phyloP scores from a whole-genome alignment of 2,113 vertebrate species.

The Formicarius rufipectus region DNA sequence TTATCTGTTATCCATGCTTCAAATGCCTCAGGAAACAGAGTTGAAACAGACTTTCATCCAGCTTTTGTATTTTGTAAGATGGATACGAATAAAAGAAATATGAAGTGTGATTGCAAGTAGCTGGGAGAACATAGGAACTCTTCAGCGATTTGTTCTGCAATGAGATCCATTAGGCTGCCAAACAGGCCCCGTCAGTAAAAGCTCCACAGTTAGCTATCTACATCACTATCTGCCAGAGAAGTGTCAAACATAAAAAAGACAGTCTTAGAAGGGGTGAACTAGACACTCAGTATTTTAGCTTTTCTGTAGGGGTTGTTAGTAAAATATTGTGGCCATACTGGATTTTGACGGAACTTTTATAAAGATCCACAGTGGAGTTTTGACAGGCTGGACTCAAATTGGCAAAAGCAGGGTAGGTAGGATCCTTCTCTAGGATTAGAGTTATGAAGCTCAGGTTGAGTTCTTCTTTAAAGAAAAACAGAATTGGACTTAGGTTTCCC shows the following conservation, averaged over 20 bases:
- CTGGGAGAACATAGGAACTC: not conserved
- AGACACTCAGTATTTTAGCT: not conserved
- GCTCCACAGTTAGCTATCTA: not conserved
- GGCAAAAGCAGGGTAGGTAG: not conserved
- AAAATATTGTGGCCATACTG: not conserved
- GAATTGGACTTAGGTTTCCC: not conserved
- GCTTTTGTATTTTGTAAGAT: not conserved
- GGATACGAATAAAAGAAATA: not conserved
- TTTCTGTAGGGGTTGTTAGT: not conserved
- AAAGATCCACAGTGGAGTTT: not conserved
- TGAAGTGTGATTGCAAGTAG: not conserved
- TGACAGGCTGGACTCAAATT: not conserved
- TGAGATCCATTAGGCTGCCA: not conserved
- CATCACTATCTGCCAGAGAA: not conserved
- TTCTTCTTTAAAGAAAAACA: not conserved
- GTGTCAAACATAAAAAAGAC: not conserved
- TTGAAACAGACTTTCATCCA: not conserved
- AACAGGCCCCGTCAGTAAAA: not conserved
- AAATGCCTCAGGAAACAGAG: not conserved
- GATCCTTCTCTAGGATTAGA: not conserved
- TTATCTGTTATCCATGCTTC: not conserved
- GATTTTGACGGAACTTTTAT: not conserved
- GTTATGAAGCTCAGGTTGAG: not conserved
- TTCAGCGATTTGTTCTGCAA: fast-evolving
- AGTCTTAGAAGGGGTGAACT: not conserved